Percentiles rank a stretch among this genome's conserved stretches.
Evolutionary conservation across 2,888 invertebrate species (phyloP).

Genomic region (Phasia obesa): DNA sequence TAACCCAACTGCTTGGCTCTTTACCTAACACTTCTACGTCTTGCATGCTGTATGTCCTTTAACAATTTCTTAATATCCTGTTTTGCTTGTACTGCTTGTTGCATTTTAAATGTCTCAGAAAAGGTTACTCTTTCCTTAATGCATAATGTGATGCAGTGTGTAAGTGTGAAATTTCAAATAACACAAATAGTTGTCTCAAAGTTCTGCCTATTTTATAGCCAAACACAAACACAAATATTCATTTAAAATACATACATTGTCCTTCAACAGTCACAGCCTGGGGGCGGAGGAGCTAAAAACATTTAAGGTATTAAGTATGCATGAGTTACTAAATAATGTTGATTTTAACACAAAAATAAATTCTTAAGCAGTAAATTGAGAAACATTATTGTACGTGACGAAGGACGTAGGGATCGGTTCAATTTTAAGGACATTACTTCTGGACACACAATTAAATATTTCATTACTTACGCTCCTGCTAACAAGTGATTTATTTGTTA

Average conservation of each 20-base stretch:
- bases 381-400: slow-evolving; percentile 32
- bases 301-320: slow-evolving; percentile 78
- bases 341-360: slow-evolving; percentile 75
- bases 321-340: slow-evolving; percentile 81
- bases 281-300: slow-evolving; percentile 45
- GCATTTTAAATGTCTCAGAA: slow-evolving; percentile 40
- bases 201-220: slow-evolving; percentile 62
- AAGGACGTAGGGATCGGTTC: background rate
- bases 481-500: slow-evolving; percentile 38
- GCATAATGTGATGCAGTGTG: slow-evolving; percentile 17
- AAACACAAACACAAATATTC: slow-evolving; percentile 53
- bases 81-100: slow-evolving; percentile 49
- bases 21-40: background rate
- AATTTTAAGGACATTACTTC: slow-evolving; percentile 19
- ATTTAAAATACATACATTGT: slow-evolving; percentile 41
- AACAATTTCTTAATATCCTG: slow-evolving; percentile 66
- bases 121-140: slow-evolving; percentile 2
- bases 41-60: slow-evolving; percentile 4
- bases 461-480: slow-evolving; percentile 43
- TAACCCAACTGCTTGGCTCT: background rate
- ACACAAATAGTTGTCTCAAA: slow-evolving; percentile 54
- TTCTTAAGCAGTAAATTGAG: slow-evolving; percentile 64
- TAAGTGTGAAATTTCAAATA: slow-evolving; percentile 40
- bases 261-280: slow-evolving; percentile 10
- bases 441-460: slow-evolving; percentile 53